Percentiles rank a stretch among this genome's conserved stretches.
Conservation (phyloP, 2,888 invertebrate species). For the Tigriopus californicus region DNA sequence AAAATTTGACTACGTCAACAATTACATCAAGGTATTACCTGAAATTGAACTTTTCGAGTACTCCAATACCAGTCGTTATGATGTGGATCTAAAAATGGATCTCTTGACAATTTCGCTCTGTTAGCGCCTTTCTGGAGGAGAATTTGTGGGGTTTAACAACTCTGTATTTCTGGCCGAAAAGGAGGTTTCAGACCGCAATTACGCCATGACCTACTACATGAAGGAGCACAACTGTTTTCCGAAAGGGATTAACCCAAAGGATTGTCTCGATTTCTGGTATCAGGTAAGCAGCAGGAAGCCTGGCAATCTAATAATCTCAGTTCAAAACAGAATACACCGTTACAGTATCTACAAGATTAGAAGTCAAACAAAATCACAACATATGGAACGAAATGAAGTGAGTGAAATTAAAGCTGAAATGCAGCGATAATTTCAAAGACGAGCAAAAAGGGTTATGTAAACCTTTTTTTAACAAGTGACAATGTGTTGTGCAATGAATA, state of each 20-base stretch:
- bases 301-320: not conserved
- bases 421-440: no score
- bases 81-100: not conserved
- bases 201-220: conserved; percentile 35
- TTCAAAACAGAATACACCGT: no score
- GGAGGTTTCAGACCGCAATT: conserved; percentile 34
- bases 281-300: conserved; percentile 24
- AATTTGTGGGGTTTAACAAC: conserved; percentile 33
- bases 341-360: no score
- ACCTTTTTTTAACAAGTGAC: no score
- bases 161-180: conserved; percentile 34
- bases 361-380: no score
- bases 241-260: conserved; percentile 28
- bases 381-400: no score
- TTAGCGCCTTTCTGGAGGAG: conserved; percentile 30
- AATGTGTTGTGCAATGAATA: no score
- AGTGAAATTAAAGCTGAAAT: no score
- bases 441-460: no score
- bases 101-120: conserved; percentile 18
- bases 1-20: conserved; percentile 22
- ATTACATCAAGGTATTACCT: conserved; percentile 21
- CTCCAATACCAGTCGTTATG: not conserved
- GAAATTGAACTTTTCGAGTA: not conserved
- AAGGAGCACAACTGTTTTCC: conserved; percentile 34
- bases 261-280: conserved; percentile 34